Conservation (phyloP, 2,888 invertebrate genomes). For the Melanostoma scalare region DNA sequence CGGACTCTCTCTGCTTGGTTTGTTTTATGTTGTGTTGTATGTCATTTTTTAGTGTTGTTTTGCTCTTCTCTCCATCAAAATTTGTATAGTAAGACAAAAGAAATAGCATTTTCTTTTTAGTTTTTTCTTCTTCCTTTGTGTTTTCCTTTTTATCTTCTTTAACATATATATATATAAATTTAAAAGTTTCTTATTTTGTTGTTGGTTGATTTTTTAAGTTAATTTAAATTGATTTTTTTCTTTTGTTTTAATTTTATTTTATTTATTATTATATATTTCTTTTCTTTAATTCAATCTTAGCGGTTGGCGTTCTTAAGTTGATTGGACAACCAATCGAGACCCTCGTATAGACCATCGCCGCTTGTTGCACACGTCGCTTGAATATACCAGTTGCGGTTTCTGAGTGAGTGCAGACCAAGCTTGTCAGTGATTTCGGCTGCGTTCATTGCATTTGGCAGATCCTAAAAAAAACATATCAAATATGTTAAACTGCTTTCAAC, state of each 20-base stretch:
- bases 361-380: slow-evolving; percentile 99
- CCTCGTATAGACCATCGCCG: slow-evolving; percentile 99
- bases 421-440: slow-evolving; percentile 99
- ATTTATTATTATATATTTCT: slow-evolving; percentile 74
- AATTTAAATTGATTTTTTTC: slow-evolving; percentile 63
- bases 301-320: slow-evolving; percentile 99
- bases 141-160: slow-evolving; percentile 71
- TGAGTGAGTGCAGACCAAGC: slow-evolving; percentile 97
- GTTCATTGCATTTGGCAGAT: slow-evolving; percentile 99
- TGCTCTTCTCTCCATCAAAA: slow-evolving; percentile 47
- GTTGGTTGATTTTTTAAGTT: slow-evolving; percentile 73
- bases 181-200: slow-evolving; percentile 74
- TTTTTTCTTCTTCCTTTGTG: slow-evolving; percentile 63
- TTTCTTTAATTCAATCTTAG: slow-evolving; percentile 84
- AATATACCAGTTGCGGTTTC: slow-evolving; percentile 99
- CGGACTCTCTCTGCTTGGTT: slow-evolving; percentile 42
- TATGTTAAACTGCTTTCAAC: too few relatives aligned
- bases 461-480: slow-evolving; percentile 84
- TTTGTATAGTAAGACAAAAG: slow-evolving; percentile 58
- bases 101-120: slow-evolving; percentile 42
- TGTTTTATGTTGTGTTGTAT: slow-evolving; percentile 35
- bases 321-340: slow-evolving; percentile 99
- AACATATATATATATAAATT: slow-evolving; percentile 75
- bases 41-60: slow-evolving; percentile 43
- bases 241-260: slow-evolving; percentile 74